Conservation (phyloP, 2,113 vertebrate genomes). For the Alligator mississippiensis region DNA sequence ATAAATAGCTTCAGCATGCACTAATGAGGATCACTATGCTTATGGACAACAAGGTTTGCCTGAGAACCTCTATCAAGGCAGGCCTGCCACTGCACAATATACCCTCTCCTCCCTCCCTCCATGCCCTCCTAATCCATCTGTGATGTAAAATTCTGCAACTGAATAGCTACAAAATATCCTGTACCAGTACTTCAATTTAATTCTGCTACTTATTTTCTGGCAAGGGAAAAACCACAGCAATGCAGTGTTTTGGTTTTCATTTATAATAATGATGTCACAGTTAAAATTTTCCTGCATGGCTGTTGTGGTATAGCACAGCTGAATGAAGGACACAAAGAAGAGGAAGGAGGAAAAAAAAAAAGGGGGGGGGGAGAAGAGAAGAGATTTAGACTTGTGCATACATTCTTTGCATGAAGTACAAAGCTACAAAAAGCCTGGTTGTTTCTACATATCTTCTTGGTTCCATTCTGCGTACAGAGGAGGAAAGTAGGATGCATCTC, state of each 20-base stretch:
- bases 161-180: neutral
- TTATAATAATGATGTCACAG: neutral
- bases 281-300: no score
- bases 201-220: neutral
- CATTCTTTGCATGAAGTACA: neutral
- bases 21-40: neutral
- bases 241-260: neutral
- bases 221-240: neutral
- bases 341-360: neutral
- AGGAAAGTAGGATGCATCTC: neutral
- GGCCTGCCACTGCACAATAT: neutral
- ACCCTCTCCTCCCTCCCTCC: neutral
- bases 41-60: neutral
- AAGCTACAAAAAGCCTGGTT: neutral
- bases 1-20: neutral
- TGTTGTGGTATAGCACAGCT: neutral
- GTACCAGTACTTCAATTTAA: accelerated
- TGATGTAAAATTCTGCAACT: neutral
- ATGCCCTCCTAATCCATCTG: neutral
- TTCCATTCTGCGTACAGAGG: neutral
- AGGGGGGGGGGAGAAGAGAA: neutral
- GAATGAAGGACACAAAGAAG: neutral
- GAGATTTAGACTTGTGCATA: neutral
- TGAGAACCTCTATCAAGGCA: neutral
- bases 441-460: neutral